A percentile compares a stretch with the other conserved stretches of the same genome.
Conservation (phyloP, 2,797 vertebrate genomes). For the Zalophus californianus region DNA sequence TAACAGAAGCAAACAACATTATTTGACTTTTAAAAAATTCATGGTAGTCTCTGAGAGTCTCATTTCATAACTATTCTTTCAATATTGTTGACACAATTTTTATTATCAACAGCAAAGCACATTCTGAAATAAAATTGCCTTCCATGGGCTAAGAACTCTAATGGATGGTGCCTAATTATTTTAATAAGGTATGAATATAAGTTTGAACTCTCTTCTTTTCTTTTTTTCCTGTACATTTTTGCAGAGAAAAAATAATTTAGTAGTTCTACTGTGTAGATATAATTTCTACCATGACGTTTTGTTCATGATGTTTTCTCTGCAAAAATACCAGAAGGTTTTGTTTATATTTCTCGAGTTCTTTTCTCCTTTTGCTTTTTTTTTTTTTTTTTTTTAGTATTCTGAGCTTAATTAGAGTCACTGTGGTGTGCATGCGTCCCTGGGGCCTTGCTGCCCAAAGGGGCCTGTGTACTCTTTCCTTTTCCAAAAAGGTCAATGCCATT, state of each 20-base stretch:
- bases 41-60: neutral
- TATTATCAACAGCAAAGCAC: neutral
- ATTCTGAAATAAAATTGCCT: neutral
- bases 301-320: neutral
- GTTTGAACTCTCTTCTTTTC: neutral
- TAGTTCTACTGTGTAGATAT: neutral
- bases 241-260: neutral
- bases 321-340: neutral
- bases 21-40: neutral
- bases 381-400: neutral
- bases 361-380: too few species aligned
- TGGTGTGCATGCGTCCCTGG: too few species aligned
- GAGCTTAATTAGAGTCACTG: neutral
- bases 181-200: neutral
- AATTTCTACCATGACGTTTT: neutral
- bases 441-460: neutral
- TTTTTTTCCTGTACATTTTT: neutral
- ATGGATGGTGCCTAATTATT: neutral
- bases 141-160: neutral
- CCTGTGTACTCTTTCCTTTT: neutral
- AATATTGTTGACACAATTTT: neutral
- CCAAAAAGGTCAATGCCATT: neutral
- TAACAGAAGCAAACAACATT: neutral
- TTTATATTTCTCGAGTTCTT: neutral
- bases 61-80: slow-evolving; percentile 12